A percentile compares a stretch with the other conserved stretches of the same genome.
Evolutionary conservation across 2,797 vertebrate species (phyloP).

Genomic region (Gymnopithys bicolor): DNA sequence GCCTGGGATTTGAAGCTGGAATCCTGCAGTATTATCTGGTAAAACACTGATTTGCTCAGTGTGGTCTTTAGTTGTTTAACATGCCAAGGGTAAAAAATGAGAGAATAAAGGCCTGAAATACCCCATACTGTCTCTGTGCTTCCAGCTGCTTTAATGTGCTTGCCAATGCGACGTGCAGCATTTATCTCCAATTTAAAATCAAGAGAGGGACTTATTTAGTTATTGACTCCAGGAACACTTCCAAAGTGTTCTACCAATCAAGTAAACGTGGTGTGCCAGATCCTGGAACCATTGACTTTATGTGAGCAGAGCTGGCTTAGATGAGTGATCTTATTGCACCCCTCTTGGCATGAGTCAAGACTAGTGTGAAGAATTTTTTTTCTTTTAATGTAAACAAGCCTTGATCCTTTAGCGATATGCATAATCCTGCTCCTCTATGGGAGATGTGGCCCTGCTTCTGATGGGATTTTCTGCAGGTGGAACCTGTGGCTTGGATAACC

Average conservation of each 20-base stretch:
- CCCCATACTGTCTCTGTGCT: background rate
- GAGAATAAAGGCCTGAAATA: conserved; percentile 12
- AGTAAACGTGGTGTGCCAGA: background rate
- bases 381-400: background rate
- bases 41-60: background rate
- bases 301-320: background rate
- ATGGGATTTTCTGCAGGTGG: background rate
- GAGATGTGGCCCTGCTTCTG: background rate
- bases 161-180: background rate
- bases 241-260: background rate
- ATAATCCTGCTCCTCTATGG: background rate
- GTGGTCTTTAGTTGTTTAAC: conserved; percentile 21
- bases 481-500: background rate
- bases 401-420: background rate
- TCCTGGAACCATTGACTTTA: background rate
- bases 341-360: background rate
- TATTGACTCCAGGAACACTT: conserved; percentile 28
- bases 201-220: conserved; percentile 38
- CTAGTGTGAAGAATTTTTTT: background rate
- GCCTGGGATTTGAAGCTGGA: background rate
- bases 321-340: background rate
- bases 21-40: background rate
- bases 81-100: background rate
- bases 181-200: conserved; percentile 49
- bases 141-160: conserved; percentile 37